These are phyloP conservation scores for Caenorhabditis briggsae DNA, from an alignment of 1,140 invertebrate species.

Conservation along the genomic window DNA sequence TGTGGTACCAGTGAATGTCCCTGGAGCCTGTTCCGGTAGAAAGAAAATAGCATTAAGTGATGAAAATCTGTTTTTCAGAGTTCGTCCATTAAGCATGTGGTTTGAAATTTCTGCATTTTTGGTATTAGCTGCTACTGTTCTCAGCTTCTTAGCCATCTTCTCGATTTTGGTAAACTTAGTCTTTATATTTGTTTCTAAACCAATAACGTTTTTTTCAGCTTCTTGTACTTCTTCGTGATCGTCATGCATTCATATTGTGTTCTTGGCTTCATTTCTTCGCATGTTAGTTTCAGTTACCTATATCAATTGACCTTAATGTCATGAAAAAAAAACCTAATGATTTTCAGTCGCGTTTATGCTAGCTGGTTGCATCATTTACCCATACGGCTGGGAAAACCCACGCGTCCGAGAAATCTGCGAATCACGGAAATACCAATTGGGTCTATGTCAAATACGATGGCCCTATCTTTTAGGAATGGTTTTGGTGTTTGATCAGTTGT, in stretches of 20 bases:
- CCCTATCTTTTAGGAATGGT: conserved; percentile 93
- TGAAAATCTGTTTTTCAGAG: conserved; percentile 47
- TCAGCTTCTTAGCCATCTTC: conserved; percentile 64
- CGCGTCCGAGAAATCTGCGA: conserved; percentile 89
- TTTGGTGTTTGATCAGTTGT: conserved; percentile 89
- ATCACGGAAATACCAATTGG: conserved; percentile 84
- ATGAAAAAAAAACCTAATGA: background rate
- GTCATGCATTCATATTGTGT: conserved; percentile 57
- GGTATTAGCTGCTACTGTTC: conserved; percentile 59
- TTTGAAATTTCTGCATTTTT: conserved; percentile 64
- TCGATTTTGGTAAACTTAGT: conserved; percentile 60
- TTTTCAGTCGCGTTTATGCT: conserved; percentile 86
- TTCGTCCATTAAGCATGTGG: conserved; percentile 37
- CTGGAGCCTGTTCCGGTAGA: conserved; percentile 51
- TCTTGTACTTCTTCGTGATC: conserved; percentile 64
- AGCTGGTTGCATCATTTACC: conserved; percentile 89
- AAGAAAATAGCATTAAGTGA: background rate
- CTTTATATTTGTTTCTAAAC: background rate
- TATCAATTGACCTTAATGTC: too few species aligned
- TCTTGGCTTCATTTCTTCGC: conserved; percentile 67
- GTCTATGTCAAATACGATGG: conserved; percentile 91
- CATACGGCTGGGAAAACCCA: conserved; percentile 90
- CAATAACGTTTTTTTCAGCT: conserved; percentile 57
- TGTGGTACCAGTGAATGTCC: conserved; percentile 60
- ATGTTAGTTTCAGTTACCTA: conserved; percentile 53